A percentile compares a stretch with the other conserved stretches of the same genome.
These are phyloP conservation scores for Tonatia bakeri DNA, from an alignment of 2,113 vertebrate genomes.

Conservation along the genomic window DNA sequence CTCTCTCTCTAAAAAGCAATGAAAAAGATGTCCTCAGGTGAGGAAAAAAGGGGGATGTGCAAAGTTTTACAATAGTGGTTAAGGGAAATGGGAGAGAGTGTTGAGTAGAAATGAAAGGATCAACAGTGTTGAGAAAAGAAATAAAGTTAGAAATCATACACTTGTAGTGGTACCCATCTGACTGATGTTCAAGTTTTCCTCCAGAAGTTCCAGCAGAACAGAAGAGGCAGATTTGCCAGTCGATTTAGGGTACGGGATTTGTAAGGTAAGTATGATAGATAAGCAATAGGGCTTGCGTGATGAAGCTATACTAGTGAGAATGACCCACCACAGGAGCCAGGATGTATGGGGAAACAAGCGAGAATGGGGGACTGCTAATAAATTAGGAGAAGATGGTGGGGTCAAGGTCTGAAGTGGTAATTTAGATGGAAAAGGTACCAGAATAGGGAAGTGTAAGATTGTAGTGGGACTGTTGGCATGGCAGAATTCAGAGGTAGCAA, in stretches of 20 bases:
- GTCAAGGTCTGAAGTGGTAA: background rate
- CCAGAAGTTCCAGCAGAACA: background rate
- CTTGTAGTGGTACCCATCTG: background rate
- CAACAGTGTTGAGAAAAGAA: background rate
- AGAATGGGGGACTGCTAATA: background rate
- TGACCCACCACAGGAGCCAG: background rate
- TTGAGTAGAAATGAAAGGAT: background rate
- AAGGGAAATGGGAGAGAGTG: background rate
- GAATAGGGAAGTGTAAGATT: background rate
- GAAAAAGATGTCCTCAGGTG: too few relatives aligned
- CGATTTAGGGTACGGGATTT: background rate
- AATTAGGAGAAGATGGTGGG: background rate
- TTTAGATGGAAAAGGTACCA: background rate
- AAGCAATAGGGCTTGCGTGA: background rate
- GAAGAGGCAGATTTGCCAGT: background rate
- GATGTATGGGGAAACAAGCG: background rate
- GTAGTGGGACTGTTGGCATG: background rate
- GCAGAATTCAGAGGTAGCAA: background rate
- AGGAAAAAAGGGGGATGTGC: too few relatives aligned
- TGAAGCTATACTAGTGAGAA: background rate
- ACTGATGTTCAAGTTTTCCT: background rate
- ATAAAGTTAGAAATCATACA: slow-evolving; percentile 17
- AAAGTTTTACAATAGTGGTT: background rate
- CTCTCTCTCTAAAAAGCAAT: too few relatives aligned
- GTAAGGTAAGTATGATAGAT: background rate